Conservation (phyloP, 2,888 invertebrate genomes). For the Macrophya annulata region DNA sequence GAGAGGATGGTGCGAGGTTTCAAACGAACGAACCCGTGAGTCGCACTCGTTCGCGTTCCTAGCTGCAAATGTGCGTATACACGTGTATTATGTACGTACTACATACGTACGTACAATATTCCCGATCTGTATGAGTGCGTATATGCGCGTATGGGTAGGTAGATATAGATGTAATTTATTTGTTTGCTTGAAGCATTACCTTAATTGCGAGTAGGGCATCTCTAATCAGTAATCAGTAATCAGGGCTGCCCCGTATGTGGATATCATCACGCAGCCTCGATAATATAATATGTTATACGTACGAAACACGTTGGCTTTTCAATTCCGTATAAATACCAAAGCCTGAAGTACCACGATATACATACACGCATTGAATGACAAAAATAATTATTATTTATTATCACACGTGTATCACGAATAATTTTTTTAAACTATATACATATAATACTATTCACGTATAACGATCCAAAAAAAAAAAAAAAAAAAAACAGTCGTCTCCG, state of each 20-base stretch:
- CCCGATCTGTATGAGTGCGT: neutral
- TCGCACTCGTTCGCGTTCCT: neutral
- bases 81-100: no score
- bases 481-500: neutral
- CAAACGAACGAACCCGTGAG: conserved; percentile 31
- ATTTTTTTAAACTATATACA: no score
- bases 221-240: conserved; percentile 65
- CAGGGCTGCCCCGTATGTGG: conserved; percentile 10
- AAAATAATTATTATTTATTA: neutral
- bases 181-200: conserved; percentile 72
- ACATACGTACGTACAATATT: no score
- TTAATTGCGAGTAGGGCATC: conserved; percentile 70
- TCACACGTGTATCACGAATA: no score
- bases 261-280: conserved; percentile 22
- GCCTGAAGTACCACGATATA: neutral
- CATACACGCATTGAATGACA: neutral
- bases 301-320: neutral
- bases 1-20: neutral
- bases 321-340: neutral
- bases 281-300: neutral
- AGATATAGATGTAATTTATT: conserved; percentile 68
- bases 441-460: no score
- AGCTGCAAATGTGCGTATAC: conserved; percentile 9
- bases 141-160: neutral
- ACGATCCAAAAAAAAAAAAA: no score